Base-by-base conservation (phyloP, 2,797 vertebrate genomes). In the Philypnodon macrostomus region DNA sequence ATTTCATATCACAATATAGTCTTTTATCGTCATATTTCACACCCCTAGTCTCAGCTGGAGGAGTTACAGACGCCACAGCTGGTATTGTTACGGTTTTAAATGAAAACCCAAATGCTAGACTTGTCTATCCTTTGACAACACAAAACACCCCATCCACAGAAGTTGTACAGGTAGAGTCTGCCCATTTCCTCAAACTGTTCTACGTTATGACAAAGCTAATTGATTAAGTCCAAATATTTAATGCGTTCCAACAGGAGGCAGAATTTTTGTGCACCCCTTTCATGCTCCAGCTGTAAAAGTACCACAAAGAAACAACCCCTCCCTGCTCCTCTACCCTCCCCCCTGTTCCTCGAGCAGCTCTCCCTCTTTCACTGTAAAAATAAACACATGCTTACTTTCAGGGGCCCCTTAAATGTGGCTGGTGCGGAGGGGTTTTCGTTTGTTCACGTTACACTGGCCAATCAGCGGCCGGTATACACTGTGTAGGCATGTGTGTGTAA, bases 311-410 rank as follows among this genome's bases (percentile, higher is more conserved):
- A 80, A n/a, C n/a, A n/a, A 77, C 67, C 72, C 76, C 78, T 84
- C 83, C 76, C 67, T 76, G 21, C 60, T 71, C 64, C 56, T 62
- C 53, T 82, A 33, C 75, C 79, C 81, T 78, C 74, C 84, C 79
- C 79, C 81, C 83, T 74, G 47, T 58, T 67, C 67, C 70, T 68
- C 61, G 77, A 85, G 73, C 82, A 63, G 72, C 49, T 56, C 47
- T 57, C 72, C 55, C 75, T 62, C 44, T 42, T 67, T 67, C 59
- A 84, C 77, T 80, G 86, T 86, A 87, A 88, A 88, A 89, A 90
- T 89, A 90, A 89, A 89, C 85, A 88, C 82, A 77, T 80, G 75
- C 84, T 87, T 80, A 83, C 81, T 86, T 88, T 83, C 74, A 80
- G 81, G 83, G 83, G 83, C 81, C 84, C 79, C 84, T 72, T 80